Percentiles rank a stretch among this genome's conserved stretches.
Conservation (phyloP, 2,888 invertebrate genomes). For the Hydroisotoma schaefferi region DNA sequence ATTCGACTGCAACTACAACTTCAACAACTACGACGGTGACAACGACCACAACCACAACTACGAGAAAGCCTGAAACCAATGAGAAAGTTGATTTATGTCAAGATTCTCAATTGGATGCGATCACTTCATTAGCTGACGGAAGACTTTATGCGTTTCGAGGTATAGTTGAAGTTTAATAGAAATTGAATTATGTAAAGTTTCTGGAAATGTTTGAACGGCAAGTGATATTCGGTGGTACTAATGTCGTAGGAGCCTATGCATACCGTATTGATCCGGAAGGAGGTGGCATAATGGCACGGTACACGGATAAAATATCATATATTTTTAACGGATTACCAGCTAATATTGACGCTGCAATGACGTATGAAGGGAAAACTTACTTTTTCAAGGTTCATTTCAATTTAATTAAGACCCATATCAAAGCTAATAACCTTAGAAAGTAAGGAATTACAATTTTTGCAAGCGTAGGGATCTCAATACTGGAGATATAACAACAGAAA, state of each 20-base stretch:
- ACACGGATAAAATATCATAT: constrained; percentile 28
- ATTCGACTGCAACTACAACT: constrained; percentile 20
- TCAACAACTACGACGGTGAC: constrained; percentile 7
- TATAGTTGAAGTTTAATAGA: constrained; percentile 7
- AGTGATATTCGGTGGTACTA: background rate
- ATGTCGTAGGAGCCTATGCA: constrained; percentile 30
- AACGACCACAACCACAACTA: background rate
- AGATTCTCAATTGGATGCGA: constrained; percentile 33
- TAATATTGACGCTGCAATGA: constrained; percentile 28
- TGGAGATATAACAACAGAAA: constrained; percentile 34
- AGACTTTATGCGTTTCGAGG: constrained; percentile 36
- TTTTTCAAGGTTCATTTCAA: constrained; percentile 34
- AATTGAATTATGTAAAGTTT: constrained; percentile 3
- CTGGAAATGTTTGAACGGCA: background rate
- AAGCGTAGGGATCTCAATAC: constrained; percentile 22
- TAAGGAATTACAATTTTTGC: background rate
- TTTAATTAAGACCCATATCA: too few relatives aligned
- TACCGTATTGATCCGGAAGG: constrained; percentile 30
- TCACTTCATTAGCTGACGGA: constrained; percentile 32
- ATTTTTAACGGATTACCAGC: constrained; percentile 27
- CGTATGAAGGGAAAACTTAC: constrained; percentile 27
- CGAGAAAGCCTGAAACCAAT: constrained; percentile 5
- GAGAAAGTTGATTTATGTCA: constrained; percentile 27
- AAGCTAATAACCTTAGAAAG: background rate
- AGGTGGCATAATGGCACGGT: constrained; percentile 18